Conservation (phyloP, 1,140 invertebrate species). For the Laupala kohalensis region DNA sequence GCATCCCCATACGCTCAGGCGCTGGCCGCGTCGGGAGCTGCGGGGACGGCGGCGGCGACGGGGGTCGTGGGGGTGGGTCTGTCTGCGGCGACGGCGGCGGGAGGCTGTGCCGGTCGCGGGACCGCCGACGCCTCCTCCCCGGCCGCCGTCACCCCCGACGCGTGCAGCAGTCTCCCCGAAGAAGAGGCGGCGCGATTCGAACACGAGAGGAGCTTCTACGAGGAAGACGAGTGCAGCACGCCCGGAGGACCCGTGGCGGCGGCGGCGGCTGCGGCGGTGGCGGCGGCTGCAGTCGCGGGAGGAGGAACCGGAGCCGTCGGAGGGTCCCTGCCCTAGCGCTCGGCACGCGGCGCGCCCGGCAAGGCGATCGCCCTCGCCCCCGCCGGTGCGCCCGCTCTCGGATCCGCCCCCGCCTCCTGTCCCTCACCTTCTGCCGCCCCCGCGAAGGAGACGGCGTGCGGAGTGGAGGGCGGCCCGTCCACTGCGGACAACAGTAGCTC, state of each 20-base stretch:
- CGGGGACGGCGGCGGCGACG: neutral
- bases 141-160: neutral
- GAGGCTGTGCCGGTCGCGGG: neutral
- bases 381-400: too few relatives aligned
- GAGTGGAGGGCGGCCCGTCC: too few relatives aligned
- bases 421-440: too few relatives aligned
- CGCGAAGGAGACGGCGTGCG: too few relatives aligned
- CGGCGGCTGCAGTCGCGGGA: too few relatives aligned
- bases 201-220: conserved; percentile 11
- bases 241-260: neutral
- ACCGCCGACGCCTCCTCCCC: neutral
- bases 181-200: neutral
- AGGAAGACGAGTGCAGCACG: neutral
- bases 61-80: neutral
- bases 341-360: too few relatives aligned
- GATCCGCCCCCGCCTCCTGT: too few relatives aligned
- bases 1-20: conserved; percentile 39
- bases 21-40: neutral
- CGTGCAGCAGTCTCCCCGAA: neutral
- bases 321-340: too few relatives aligned
- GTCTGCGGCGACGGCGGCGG: neutral
- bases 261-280: too few relatives aligned
- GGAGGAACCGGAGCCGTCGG: too few relatives aligned
- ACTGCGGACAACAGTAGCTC: too few relatives aligned
- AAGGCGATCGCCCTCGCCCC: too few relatives aligned